Conservation (phyloP, 2,797 vertebrate genomes). For the Gallirallus australis region DNA sequence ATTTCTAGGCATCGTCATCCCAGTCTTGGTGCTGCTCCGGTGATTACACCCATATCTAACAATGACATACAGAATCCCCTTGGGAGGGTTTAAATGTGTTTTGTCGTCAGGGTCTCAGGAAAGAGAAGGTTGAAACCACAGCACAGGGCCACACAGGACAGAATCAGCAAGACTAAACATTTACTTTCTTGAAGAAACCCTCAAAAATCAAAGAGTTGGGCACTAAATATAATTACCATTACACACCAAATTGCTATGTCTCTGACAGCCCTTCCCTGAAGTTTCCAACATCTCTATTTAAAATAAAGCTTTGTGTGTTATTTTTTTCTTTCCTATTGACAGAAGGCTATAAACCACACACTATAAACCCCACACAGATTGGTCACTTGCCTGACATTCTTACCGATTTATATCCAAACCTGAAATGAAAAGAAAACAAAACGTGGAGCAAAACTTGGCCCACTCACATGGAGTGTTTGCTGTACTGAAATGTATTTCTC, state of each 20-base stretch:
- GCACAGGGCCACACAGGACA: conserved; percentile 7
- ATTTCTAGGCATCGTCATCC: not conserved
- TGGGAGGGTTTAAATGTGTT: conserved; percentile 34
- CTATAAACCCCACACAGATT: conserved; percentile 16
- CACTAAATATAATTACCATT: conserved; percentile 78
- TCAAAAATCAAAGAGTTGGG: conserved; percentile 70
- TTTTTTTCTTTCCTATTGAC: not conserved
- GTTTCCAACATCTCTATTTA: conserved; percentile 61
- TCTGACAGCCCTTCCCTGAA: conserved; percentile 63
- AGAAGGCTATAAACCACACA: conserved; percentile 18
- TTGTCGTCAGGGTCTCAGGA: conserved; percentile 36
- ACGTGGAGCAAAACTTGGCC: not conserved
- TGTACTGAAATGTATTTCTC: not conserved
- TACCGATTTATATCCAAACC: not conserved
- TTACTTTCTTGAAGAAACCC: conserved; percentile 72
- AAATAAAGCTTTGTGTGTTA: not conserved
- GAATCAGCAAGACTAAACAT: conserved; percentile 65
- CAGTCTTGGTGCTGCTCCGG: not conserved
- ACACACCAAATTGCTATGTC: conserved; percentile 77
- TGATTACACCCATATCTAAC: not conserved
- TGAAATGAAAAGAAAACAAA: not conserved
- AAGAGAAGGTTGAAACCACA: conserved; percentile 57
- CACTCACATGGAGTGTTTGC: not conserved
- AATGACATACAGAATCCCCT: not conserved
- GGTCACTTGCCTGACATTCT: not conserved